These are phyloP conservation scores for Incurvaria masculella DNA, from an alignment of 2,888 invertebrate species.

Conservation along the genomic window DNA sequence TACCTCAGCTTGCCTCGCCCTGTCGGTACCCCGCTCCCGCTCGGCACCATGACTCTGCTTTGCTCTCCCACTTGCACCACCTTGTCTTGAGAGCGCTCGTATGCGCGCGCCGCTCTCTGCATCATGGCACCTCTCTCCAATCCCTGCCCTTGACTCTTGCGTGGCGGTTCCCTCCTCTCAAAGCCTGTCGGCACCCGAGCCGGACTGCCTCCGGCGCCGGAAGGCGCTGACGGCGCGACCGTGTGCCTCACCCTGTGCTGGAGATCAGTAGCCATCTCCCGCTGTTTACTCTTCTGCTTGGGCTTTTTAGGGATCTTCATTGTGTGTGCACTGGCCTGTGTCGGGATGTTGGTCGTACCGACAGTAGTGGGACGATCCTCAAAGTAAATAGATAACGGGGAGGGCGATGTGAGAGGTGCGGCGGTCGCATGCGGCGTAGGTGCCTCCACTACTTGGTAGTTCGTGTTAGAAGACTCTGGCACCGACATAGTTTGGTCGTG, in stretches of 20 bases:
- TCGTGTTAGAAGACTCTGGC: conserved; percentile 40
- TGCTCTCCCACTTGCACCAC: not conserved
- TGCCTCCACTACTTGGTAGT: conserved; percentile 37
- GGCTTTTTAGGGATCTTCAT: not conserved
- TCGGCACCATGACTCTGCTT: too few relatives aligned
- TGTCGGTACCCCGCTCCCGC: not conserved
- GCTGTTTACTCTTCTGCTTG: not conserved
- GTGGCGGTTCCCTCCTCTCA: too few relatives aligned
- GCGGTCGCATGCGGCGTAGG: conserved; percentile 27
- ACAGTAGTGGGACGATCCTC: not conserved
- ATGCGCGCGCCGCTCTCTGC: too few relatives aligned
- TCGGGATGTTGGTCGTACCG: not conserved
- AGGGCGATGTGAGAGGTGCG: conserved; percentile 11
- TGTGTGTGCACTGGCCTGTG: not conserved
- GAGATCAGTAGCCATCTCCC: too few relatives aligned
- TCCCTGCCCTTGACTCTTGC: too few relatives aligned
- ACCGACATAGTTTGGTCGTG: conserved; percentile 28
- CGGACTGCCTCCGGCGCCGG: too few relatives aligned
- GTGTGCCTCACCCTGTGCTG: too few relatives aligned
- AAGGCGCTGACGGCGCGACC: too few relatives aligned
- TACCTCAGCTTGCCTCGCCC: not conserved
- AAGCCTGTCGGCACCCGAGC: not conserved
- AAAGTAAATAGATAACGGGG: conserved; percentile 17
- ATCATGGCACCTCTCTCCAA: too few relatives aligned
- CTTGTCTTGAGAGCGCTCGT: not conserved